A percentile compares a stretch with the other conserved stretches of the same genome.
These are phyloP conservation scores for Caenorhabditis plicata DNA, from an alignment of 2,888 invertebrate species.

Conservation along the genomic window DNA sequence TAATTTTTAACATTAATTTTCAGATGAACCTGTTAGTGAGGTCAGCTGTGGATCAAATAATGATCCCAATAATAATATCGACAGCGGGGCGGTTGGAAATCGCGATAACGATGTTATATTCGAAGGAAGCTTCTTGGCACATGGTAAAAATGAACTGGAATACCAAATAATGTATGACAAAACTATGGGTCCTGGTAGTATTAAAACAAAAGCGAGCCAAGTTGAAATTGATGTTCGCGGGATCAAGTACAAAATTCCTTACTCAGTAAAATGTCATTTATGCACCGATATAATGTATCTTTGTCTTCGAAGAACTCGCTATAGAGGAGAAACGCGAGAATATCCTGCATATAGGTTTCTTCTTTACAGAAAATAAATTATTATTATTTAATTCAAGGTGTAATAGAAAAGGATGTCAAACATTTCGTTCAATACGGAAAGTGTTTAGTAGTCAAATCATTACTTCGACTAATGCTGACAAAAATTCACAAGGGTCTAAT, in stretches of 20 bases:
- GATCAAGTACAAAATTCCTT: constrained; percentile 28
- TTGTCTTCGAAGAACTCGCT: constrained; percentile 34
- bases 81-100: too few species aligned
- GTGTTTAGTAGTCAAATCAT: constrained; percentile 12
- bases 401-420: constrained; percentile 42
- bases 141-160: constrained; percentile 4
- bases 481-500: too few species aligned
- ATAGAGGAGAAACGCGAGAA: constrained; percentile 27
- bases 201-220: not conserved
- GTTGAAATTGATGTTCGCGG: constrained; percentile 24
- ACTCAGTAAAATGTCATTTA: constrained; percentile 32
- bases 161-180: constrained; percentile 5
- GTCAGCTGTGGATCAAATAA: too few species aligned
- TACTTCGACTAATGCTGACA: not conserved
- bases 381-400: constrained; percentile 9
- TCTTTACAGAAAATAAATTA: not conserved
- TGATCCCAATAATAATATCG: too few species aligned
- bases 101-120: constrained; percentile 14
- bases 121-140: constrained; percentile 9
- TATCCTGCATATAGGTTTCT: constrained; percentile 37
- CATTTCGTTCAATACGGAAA: constrained; percentile 40
- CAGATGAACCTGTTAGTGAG: too few species aligned
- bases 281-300: constrained; percentile 38
- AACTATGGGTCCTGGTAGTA: not conserved
- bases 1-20: too few species aligned